These are phyloP conservation scores for Limnephilus rhombicus DNA, from an alignment of 2,888 invertebrate genomes.

Conservation along the genomic window DNA sequence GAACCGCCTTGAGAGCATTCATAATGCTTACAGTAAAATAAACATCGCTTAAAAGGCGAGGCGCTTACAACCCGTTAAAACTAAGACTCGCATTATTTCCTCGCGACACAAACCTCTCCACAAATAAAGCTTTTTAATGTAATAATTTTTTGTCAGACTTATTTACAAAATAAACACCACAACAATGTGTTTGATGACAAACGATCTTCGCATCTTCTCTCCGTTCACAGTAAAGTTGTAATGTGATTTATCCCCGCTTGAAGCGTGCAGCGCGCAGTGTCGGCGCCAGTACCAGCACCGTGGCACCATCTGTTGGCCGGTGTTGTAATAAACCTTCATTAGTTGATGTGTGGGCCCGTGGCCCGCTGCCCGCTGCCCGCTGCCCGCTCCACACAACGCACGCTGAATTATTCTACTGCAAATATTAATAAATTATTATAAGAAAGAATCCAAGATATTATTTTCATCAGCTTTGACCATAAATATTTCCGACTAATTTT, in stretches of 20 bases:
- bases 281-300: not conserved
- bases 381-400: not conserved
- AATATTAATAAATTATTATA: not conserved
- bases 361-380: no score
- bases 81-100: not conserved
- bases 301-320: conserved; percentile 51
- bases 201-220: not conserved
- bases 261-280: not conserved
- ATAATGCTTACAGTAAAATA: no score
- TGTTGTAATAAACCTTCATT: conserved; percentile 62
- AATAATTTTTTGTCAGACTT: not conserved
- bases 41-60: not conserved
- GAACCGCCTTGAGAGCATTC: no score
- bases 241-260: conserved; percentile 5
- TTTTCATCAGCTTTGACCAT: not conserved
- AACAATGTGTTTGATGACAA: not conserved
- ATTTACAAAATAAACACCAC: not conserved
- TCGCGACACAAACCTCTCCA: not conserved
- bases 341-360: conserved; percentile 43
- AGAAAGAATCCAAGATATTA: not conserved
- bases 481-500: no score
- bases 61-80: not conserved
- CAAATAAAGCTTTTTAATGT: not conserved
- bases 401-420: not conserved
- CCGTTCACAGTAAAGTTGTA: not conserved